Evolutionary conservation across 2,113 vertebrate species (phyloP), one percentile per base, ranked within the genome.

Genomic region (Halcyon senegalensis): DNA sequence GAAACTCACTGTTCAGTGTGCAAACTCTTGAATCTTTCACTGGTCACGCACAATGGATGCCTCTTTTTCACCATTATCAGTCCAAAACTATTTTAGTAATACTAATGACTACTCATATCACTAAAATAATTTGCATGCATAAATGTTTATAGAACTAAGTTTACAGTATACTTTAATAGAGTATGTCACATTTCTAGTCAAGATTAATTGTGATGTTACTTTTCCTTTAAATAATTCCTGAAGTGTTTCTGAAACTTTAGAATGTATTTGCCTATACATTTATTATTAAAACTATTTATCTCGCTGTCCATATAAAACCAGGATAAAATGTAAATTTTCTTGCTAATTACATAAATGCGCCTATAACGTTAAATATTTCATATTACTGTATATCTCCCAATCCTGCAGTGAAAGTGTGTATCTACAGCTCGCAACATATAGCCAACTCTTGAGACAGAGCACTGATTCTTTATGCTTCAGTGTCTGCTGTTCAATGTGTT

Each of bases 401-500:
- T 35, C 43, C 39, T 63, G n/a, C 67, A 81, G 27, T 58, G 30
- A 51, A 79, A 82, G 28, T 43, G 1, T 28, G 8, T 23, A 31
- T 76, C 35, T 82, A 53, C n/a, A 82, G 39, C 35, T 63, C 5
- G 1, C 3, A 5, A 46, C 4, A 10, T n/a, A 63, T 3, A 64
- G 62, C 50, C 44, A 82, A 8, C 33, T 84, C 48, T 64, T 64
- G 66, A 84, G 18, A 53, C 25, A 43, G 11, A 41, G 4, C 18
- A 11, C 2, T 51, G 39, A 62, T 58, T 39, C 33, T 75, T 16
- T 43, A 1, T 44, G 16, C 7, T 94, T 89, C 43, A 43, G 12
- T 89, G 93, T 79, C 63, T 80, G 25, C 43, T 87, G 62, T 37
- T 94, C 77, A 76, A 89, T 44, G 50, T 93, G 75, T 96, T 96